Evolutionary conservation across 2,797 vertebrate species (phyloP), one percentile per base, ranked within the genome.

Genomic region (Coracias cyanogaster): DNA sequence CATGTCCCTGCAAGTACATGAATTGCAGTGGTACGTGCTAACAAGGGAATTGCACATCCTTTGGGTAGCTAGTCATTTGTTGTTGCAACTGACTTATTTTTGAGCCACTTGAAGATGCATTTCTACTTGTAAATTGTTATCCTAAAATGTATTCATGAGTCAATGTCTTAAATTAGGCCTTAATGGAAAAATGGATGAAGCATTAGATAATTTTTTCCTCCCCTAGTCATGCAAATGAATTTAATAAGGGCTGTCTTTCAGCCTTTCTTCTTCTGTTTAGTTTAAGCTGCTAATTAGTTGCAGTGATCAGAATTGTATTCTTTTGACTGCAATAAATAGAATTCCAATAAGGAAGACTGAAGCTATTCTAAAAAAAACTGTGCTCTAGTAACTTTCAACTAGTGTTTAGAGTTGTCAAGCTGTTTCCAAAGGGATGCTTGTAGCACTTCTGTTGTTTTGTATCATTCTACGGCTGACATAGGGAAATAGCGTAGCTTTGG

Each of bases 191-290:
- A 96, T 92, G 61, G 65, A 79, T 92, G 73, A 82, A 94, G 41
- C 15, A 66, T 94, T 93, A 93, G 91, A 81, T 80, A 96, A 97
- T 95, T 96, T 57, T 95, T 96, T 95, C 93, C 86, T 94, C 28
- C 54, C 19, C 48, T 41, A 91, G 45, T 37, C 31, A 57, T 67
- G 57, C 21, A 94, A 95, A 95, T 78, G 55, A 82, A 93, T 57
- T 91, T 91, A 87, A 17, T 60, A 89, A 94, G 20, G 29, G 43
- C 26, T 62, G 87, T 69, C 79, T 96, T 94, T 60, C 73, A 78
- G 81, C 10, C 54, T 73, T 79, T 90, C 64, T 79, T 92, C 86
- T 87, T 90, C 76, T 86, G 22, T 96, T 93, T 95, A 74, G 61
- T 95, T 85, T 57, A 91, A 90, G 46, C 55, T 73, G n/a, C 51